A percentile compares a stretch with the other conserved stretches of the same genome.
Evolutionary conservation across 37 sponge, comb jelly and placozoan species (phyloP).

Genomic region (Haliclona indistincta): DNA sequence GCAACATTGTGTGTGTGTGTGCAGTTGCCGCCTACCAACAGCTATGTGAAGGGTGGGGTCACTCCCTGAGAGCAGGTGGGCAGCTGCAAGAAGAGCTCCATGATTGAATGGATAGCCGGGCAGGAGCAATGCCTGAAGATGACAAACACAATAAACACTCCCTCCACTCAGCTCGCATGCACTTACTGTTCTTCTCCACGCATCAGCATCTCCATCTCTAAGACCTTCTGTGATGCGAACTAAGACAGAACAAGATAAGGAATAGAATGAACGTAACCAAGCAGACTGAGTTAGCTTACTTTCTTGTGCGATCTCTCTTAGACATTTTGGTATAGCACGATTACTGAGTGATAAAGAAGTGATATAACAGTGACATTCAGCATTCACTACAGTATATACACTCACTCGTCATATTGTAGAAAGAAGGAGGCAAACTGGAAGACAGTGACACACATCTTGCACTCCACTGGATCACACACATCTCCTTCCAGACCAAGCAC

Average conservation of each 20-base stretch:
- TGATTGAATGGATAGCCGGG: conserved; percentile 45
- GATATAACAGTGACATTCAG: not conserved
- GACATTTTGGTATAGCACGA: conserved; percentile 31
- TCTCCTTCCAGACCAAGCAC: conserved; percentile 63
- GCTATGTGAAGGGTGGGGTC: not conserved
- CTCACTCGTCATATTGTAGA: conserved; percentile 31
- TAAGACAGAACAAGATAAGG: not conserved
- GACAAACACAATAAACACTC: not conserved
- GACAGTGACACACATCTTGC: conserved; percentile 63
- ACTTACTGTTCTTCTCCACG: conserved; percentile 30
- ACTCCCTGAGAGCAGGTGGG: conserved; percentile 25
- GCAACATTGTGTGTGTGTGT: not conserved
- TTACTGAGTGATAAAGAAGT: not conserved
- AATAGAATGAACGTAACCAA: not conserved
- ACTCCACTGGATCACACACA: conserved; percentile 39
- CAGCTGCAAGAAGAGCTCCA: conserved; percentile 56
- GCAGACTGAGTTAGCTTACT: conserved; percentile 17
- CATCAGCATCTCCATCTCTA: conserved; percentile 5
- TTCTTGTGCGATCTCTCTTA: conserved; percentile 35
- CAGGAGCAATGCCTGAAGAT: conserved; percentile 22
- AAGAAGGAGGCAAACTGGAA: conserved; percentile 66
- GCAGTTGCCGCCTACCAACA: not conserved
- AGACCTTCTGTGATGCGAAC: conserved; percentile 50
- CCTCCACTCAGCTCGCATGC: not conserved
- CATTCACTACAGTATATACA: too few relatives aligned